phyloP scores from a whole-genome alignment of 2,888 invertebrate genomes.

The Stramonita haemastoma region DNA sequence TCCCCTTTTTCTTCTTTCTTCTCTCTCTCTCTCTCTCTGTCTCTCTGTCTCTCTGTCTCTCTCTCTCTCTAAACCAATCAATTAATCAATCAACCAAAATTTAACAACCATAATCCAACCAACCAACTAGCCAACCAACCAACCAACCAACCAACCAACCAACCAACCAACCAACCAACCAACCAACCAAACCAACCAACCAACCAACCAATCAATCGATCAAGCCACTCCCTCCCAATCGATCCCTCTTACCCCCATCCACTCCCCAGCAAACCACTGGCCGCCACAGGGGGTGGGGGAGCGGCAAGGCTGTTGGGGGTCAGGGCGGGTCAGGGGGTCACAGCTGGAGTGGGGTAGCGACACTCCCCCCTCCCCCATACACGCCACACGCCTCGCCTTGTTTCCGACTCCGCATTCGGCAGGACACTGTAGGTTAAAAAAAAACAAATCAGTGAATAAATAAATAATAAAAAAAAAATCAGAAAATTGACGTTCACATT shows the following conservation, averaged over 20 bases:
- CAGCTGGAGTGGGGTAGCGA: constrained; percentile 53
- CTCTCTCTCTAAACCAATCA: too few species aligned
- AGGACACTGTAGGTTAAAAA: constrained; percentile 61
- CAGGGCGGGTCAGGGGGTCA: constrained; percentile 51
- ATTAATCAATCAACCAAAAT: too few species aligned
- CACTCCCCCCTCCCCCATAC: constrained; percentile 55
- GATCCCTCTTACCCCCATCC: constrained; percentile 80
- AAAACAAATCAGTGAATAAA: neutral
- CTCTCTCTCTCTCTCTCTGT: neutral
- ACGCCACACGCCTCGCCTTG: constrained; percentile 59
- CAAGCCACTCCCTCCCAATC: neutral
- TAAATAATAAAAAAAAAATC: neutral
- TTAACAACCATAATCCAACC: too few species aligned
- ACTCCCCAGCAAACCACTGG: constrained; percentile 90
- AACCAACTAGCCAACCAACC: too few species aligned
- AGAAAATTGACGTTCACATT: neutral
- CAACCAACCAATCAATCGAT: too few species aligned
- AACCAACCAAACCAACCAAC: too few species aligned
- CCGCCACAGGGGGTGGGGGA: constrained; percentile 82
- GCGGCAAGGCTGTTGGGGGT: constrained; percentile 51
- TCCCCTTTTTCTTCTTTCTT: neutral
- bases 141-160: too few species aligned
- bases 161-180: too few species aligned
- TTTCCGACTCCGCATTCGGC: constrained; percentile 65
- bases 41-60: neutral